Evolutionary conservation across 2,113 vertebrate genomes (phyloP).

Genomic region (Oreochromis aureus): DNA sequence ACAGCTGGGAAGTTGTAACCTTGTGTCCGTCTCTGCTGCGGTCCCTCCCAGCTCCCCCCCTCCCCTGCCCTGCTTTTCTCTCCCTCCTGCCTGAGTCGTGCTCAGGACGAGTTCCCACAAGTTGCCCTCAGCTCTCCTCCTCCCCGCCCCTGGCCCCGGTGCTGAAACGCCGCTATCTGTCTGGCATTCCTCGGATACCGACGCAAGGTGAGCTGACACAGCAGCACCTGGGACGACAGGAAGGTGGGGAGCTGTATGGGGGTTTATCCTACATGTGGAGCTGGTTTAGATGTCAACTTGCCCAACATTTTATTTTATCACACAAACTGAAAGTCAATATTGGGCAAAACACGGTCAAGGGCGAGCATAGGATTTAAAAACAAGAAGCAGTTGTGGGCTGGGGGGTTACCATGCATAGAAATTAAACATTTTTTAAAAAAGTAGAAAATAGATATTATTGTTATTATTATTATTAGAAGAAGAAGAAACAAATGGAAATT

Average conservation of each 20-base stretch:
- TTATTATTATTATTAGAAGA: neutral
- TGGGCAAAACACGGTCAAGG: neutral
- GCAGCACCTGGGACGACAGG: slow-evolving; percentile 38
- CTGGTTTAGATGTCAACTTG: neutral
- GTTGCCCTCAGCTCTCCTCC: slow-evolving; percentile 11
- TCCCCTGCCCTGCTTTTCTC: neutral
- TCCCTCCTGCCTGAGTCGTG: neutral
- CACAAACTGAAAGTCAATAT: neutral
- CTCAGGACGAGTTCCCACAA: slow-evolving; percentile 56
- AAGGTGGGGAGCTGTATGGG: neutral
- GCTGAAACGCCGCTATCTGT: slow-evolving; percentile 24
- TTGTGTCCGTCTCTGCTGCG: neutral
- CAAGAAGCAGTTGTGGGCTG: neutral
- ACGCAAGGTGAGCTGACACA: neutral
- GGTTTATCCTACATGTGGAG: neutral
- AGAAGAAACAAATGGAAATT: neutral
- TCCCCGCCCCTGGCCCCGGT: slow-evolving; percentile 20
- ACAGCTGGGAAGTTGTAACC: slow-evolving; percentile 7
- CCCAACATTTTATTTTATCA: neutral
- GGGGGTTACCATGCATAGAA: accelerated
- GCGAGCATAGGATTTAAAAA: neutral
- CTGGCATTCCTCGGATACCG: slow-evolving; percentile 63
- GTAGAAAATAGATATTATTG: neutral
- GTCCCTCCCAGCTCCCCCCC: slow-evolving; percentile 12
- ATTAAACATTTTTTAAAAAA: too few relatives aligned